phyloP scores from a whole-genome alignment of 2,888 invertebrate species.

The Ochlodes sylvanus region DNA sequence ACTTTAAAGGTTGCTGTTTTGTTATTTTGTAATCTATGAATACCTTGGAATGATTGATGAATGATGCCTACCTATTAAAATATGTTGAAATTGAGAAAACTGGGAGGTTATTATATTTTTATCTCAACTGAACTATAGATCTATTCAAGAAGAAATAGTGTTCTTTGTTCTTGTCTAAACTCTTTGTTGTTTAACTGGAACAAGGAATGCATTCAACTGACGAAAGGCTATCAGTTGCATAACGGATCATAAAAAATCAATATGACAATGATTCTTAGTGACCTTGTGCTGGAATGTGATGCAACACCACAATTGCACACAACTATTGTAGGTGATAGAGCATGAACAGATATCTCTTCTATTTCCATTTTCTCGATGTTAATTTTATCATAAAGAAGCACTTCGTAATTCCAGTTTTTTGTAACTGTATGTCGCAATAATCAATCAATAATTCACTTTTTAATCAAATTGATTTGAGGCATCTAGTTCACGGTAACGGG shows the following conservation, averaged over 20 bases:
- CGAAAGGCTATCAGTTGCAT: slow-evolving; percentile 19
- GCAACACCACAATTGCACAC: slow-evolving; percentile 9
- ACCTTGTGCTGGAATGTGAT: slow-evolving; percentile 20
- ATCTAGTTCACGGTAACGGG: too few species aligned
- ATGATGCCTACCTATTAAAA: not conserved
- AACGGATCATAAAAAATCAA: slow-evolving; percentile 23
- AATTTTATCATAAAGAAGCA: not conserved
- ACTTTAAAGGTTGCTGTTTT: too few species aligned
- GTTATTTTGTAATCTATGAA: too few species aligned
- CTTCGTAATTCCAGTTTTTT: not conserved
- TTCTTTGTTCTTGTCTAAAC: not conserved
- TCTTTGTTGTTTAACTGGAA: slow-evolving; percentile 19
- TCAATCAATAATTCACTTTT: too few species aligned
- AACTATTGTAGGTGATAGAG: slow-evolving; percentile 22
- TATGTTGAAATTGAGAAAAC: not conserved
- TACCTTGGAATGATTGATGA: too few species aligned
- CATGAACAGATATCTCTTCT: slow-evolving; percentile 11
- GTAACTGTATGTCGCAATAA: not conserved
- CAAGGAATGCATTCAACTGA: slow-evolving; percentile 25
- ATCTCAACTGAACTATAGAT: not conserved
- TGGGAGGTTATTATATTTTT: not conserved
- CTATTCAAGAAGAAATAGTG: slow-evolving; percentile 1
- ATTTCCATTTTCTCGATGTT: not conserved
- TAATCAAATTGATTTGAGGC: too few species aligned
- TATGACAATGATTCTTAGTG: slow-evolving; percentile 14